Conservation (phyloP, 92 coral and sea anemone genomes). For the Palythoa grandiflora region DNA sequence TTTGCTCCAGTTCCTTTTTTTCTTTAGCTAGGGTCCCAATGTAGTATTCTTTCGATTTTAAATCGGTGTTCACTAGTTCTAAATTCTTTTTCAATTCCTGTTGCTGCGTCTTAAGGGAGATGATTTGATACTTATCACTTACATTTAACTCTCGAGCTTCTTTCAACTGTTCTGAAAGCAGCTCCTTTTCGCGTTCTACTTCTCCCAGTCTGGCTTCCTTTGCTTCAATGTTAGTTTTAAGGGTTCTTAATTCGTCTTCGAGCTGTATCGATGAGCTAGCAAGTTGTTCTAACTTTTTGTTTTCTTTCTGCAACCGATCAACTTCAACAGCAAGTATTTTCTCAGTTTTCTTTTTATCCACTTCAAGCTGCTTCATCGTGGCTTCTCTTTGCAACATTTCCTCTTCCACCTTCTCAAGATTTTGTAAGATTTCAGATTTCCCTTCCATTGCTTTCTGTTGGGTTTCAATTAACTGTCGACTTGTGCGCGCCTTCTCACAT, state of each 20-base stretch:
- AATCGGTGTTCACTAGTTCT: conserved; percentile 45
- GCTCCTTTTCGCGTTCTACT: conserved; percentile 65
- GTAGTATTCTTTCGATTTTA: conserved; percentile 43
- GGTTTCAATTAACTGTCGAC: conserved; percentile 70
- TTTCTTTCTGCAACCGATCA: conserved; percentile 68
- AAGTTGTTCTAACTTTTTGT: conserved; percentile 54
- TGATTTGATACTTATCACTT: conserved; percentile 54
- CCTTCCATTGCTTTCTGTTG: conserved; percentile 87
- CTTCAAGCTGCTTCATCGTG: conserved; percentile 63
- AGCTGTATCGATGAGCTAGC: conserved; percentile 60
- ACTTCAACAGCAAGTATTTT: conserved; percentile 61
- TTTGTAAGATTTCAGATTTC: conserved; percentile 77
- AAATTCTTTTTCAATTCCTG: conserved; percentile 59
- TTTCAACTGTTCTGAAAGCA: conserved; percentile 63
- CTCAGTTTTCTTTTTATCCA: conserved; percentile 70
- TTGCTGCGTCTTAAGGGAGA: conserved; percentile 52
- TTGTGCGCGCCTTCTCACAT: conserved; percentile 80
- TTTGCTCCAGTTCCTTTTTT: conserved; percentile 59
- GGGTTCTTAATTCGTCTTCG: conserved; percentile 65
- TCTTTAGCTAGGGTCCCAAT: conserved; percentile 69
- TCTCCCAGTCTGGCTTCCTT: conserved; percentile 58
- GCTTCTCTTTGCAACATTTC: conserved; percentile 68
- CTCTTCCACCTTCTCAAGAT: conserved; percentile 82
- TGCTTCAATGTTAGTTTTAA: conserved; percentile 59
- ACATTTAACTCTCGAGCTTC: conserved; percentile 64